phyloP scores from a whole-genome alignment of 2,888 invertebrate species.

The Pyrrhia umbra region DNA sequence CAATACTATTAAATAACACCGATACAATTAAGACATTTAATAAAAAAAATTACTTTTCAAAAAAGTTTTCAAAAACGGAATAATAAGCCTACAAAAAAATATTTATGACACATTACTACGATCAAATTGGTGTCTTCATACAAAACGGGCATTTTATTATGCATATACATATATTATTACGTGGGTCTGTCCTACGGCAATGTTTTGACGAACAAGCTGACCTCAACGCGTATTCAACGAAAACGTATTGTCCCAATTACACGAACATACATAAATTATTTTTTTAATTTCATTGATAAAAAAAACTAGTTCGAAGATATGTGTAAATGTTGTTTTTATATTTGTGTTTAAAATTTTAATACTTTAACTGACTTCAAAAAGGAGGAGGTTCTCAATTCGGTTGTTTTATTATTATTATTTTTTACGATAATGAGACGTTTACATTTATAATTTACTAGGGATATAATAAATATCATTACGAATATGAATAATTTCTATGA shows the following conservation, averaged over 20 bases:
- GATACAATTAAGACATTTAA: neutral
- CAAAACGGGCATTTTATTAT: neutral
- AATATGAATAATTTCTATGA: too few relatives aligned
- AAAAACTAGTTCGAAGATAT: neutral
- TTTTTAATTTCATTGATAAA: neutral
- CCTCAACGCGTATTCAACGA: constrained; percentile 4
- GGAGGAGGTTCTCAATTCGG: too few relatives aligned
- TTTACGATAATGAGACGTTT: too few relatives aligned
- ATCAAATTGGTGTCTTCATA: neutral
- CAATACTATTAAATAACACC: neutral
- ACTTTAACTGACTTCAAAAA: too few relatives aligned
- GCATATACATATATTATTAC: neutral
- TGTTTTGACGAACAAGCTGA: constrained; percentile 6
- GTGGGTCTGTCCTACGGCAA: neutral
- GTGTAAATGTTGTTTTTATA: too few relatives aligned
- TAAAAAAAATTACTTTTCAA: neutral
- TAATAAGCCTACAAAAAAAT: neutral
- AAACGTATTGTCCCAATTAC: neutral
- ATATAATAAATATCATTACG: too few relatives aligned
- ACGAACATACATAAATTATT: neutral
- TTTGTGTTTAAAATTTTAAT: too few relatives aligned
- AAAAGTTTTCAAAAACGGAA: neutral
- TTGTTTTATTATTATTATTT: too few relatives aligned
- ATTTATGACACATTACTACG: neutral
- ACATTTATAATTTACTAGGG: too few relatives aligned